Base-by-base conservation (phyloP, 2,797 vertebrate genomes). In the Moxostoma hubbsi region DNA sequence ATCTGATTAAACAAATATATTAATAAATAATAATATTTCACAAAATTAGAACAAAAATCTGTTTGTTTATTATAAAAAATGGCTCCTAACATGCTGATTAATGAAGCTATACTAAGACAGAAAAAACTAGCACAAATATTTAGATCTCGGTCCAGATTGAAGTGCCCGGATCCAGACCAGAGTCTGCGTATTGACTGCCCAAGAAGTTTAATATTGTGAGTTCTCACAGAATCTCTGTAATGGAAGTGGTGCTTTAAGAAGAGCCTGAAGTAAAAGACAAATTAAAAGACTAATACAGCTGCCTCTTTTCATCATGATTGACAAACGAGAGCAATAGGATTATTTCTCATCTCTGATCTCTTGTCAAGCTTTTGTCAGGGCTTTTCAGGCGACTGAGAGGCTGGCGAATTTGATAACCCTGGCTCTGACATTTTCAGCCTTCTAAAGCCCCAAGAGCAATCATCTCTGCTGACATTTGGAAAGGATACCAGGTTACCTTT, bases 341-440 rank as follows among this genome's bases (percentile, higher is more conserved):
- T 84, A 82, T 82, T 79, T 73, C 81, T 82, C 82, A 82, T 81
- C 84, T 85, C 24, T 24, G 85, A 83, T 87, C 82, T 75, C 68
- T 51, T 81, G 75, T 59, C 85, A 88, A 93, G 92, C 92, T 94
- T 95, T 95, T 95, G 94, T 94, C 94, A 95, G 93, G 94, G 93
- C 93, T 94, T 93, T 12, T 82, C 75, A 81, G 82, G 59, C 55
- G 47, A 54, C 76, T 85, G 64, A 77, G 90, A 87, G 85, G 79
- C 81, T 89, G 86, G 69, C 81, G 83, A 89, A 76, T 86, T 77
- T 78, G 86, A 77, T 88, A 88, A 88, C 89, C 87, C 54, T 71
- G 71, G 79, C 85, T 82, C 80, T 89, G 87, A 86, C 79, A 83
- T 82, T 87, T 84, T 82, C 79, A 84, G 85, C 66, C 77, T 90